These are phyloP conservation scores for Hypena proboscidalis DNA, from an alignment of 2,888 invertebrate genomes.

Conservation along the genomic window DNA sequence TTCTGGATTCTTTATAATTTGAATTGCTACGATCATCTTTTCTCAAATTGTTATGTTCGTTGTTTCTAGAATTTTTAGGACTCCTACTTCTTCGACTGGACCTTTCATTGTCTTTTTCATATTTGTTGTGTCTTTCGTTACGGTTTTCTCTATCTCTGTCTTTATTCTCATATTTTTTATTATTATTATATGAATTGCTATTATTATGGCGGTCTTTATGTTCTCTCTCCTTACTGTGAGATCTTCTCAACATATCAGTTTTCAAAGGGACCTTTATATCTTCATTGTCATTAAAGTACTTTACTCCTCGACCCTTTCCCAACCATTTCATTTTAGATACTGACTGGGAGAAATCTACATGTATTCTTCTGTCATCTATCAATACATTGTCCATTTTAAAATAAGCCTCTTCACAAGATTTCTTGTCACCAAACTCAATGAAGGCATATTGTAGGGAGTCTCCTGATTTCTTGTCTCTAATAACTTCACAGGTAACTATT, in stretches of 20 bases:
- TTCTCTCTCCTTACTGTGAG: conserved; percentile 42
- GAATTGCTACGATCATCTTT: conserved; percentile 27
- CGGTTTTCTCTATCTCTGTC: conserved; percentile 37
- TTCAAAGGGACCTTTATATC: conserved; percentile 37
- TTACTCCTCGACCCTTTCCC: conserved; percentile 93
- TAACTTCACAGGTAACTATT: conserved; percentile 97
- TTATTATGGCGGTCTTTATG: conserved; percentile 35
- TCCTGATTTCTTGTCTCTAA: conserved; percentile 95
- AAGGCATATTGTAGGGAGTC: conserved; percentile 99
- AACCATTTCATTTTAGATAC: conserved; percentile 97
- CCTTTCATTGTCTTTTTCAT: conserved; percentile 40
- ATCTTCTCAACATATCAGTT: conserved; percentile 40
- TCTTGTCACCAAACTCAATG: conserved; percentile 97
- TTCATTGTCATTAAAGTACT: conserved; percentile 77
- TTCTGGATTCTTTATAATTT: conserved; percentile 19
- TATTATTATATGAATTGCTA: conserved; percentile 45
- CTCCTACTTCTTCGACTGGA: conserved; percentile 61
- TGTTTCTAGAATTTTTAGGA: conserved; percentile 18
- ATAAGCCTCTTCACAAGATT: conserved; percentile 98
- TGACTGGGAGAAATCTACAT: conserved; percentile 99
- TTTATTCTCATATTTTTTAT: conserved; percentile 53
- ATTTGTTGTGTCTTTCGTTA: conserved; percentile 29
- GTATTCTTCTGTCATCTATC: conserved; percentile 99
- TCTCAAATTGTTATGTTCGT: conserved; percentile 23
- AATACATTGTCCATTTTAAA: conserved; percentile 99